phyloP scores from a whole-genome alignment of 1,140 invertebrate genomes.

The Trachymyrmex cornetzi region DNA sequence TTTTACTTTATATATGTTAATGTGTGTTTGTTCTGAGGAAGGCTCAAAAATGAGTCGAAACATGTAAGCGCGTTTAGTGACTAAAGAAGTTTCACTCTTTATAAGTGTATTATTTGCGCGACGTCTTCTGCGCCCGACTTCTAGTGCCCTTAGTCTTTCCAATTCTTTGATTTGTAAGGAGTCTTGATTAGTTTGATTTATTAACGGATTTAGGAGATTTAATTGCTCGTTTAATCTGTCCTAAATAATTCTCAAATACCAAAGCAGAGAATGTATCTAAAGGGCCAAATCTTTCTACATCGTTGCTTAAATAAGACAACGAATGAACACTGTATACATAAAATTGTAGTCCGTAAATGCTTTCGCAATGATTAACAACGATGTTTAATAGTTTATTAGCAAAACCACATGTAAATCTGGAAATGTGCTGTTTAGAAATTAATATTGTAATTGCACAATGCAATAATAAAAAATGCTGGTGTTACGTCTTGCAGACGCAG shows the following conservation, averaged over 20 bases:
- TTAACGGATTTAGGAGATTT: constrained; percentile 27
- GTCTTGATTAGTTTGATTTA: too few relatives aligned
- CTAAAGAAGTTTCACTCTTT: too few relatives aligned
- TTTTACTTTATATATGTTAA: too few relatives aligned
- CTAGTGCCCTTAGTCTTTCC: too few relatives aligned
- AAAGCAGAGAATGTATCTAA: not conserved
- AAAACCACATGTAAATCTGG: not conserved
- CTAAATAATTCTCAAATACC: constrained; percentile 2
- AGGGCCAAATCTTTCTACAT: not conserved
- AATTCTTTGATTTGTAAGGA: too few relatives aligned
- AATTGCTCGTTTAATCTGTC: not conserved
- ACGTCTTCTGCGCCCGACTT: too few relatives aligned
- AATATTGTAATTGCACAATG: constrained; percentile 18
- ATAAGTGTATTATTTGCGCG: too few relatives aligned
- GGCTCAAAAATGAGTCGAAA: too few relatives aligned
- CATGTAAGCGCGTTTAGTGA: too few relatives aligned
- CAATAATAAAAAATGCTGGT: constrained; percentile 23
- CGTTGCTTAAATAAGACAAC: not conserved
- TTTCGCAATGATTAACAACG: constrained; percentile 19
- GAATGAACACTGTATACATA: constrained; percentile 13
- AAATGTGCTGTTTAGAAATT: constrained; percentile 15
- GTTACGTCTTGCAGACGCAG: too few relatives aligned
- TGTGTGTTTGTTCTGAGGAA: too few relatives aligned
- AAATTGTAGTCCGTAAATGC: not conserved
- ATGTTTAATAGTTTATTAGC: constrained; percentile 1